phyloP scores from a whole-genome alignment of 2,888 invertebrate genomes.

The Sinhomidia bicolor region DNA sequence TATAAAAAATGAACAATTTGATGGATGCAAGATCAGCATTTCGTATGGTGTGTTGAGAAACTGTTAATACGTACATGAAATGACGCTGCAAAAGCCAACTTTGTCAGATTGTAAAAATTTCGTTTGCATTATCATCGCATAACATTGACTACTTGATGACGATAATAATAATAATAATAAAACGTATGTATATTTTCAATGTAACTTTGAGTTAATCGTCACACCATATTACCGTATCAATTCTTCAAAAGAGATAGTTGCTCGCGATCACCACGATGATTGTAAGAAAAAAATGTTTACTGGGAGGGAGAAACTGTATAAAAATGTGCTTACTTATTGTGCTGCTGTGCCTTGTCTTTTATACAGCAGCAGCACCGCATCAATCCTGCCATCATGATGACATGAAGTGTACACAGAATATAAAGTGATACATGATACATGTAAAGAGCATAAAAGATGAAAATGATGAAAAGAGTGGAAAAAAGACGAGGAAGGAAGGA shows the following conservation, averaged over 20 bases:
- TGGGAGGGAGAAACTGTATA: neutral
- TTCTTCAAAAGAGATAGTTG: neutral
- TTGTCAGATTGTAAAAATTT: constrained; percentile 35
- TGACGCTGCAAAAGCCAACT: constrained; percentile 56
- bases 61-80: neutral
- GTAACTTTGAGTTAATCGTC: neutral
- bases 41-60: neutral
- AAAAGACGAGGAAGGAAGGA: constrained; percentile 52
- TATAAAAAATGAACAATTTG: constrained; percentile 33
- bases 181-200: neutral
- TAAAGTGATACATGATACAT: constrained; percentile 52
- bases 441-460: constrained; percentile 57
- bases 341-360: neutral
- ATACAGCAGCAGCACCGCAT: neutral
- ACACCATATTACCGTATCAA: neutral
- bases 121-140: neutral
- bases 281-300: neutral
- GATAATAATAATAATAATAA: too few species aligned
- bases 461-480: constrained; percentile 26
- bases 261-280: neutral
- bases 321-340: neutral
- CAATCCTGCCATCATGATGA: constrained; percentile 36
- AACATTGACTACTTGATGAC: constrained; percentile 21
- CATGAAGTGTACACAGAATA: constrained; percentile 20
- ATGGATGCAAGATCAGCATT: neutral